Base-by-base conservation (phyloP, 1,140 invertebrate species). In the Drosophila sproati region DNA sequence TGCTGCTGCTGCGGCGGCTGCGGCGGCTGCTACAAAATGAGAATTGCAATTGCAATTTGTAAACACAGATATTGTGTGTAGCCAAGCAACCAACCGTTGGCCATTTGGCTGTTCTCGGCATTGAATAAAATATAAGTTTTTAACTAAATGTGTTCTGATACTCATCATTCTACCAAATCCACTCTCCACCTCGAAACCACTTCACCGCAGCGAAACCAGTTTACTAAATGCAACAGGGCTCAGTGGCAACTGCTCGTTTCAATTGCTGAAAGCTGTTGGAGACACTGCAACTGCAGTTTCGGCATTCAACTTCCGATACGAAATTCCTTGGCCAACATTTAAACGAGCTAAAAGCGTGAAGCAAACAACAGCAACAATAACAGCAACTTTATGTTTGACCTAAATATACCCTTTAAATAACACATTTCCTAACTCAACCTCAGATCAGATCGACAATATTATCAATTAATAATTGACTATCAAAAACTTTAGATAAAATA, bases 51-150 rank as follows among this genome's bases (percentile, higher is more conserved):
- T 62, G 52, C 48, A 31, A 41, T 79, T 48, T 63, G 70, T 80
- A 78, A 85, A 74, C 39, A 59, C 83, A 69, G 80, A 83, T 82
- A 81, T 86, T 81, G 77, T 57, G 71, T 80, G 56, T 73, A 68
- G 60, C 50, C 48, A 28, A 20, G 20, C 20, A 20, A 20, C 20
- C 0, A 20, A 20, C 39, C n/a, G 6, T n/a, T 43, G 39, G 34
- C 6, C 20, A 35, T 6, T n/a, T 29, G 3, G 0, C 3, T 37
- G 32, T 56, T 20, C 31, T 32, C 20, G 5, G 8, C 32, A 62
- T 68, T 80, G 70, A 72, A 88, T 87, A 87, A 88, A 77, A 77
- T 88, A 87, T 88, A 52, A 59, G 61, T 20, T 43, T 79, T 73
- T 57, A 78, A 54, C 80, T 63, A 77, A 82, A 79, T 77, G 50